Evolutionary conservation across 2,113 vertebrate species (phyloP).

Genomic region (Ophthalmolycus amberensis): DNA sequence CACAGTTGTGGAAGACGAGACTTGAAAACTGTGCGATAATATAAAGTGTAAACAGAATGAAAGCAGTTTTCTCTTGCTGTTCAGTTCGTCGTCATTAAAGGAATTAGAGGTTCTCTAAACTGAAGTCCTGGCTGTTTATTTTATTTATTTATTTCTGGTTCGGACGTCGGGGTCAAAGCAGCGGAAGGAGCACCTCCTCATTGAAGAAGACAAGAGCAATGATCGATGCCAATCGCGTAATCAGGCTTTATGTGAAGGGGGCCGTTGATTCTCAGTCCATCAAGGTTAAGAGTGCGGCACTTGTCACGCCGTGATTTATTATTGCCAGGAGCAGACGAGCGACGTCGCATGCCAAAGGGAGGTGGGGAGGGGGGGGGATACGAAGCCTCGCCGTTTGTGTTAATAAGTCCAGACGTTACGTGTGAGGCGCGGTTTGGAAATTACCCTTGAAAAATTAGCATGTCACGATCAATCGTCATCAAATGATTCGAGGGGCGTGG

Average conservation of each 20-base stretch:
- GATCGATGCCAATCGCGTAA: conserved; percentile 79
- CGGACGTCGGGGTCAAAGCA: conserved; percentile 61
- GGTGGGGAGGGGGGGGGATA: not conserved
- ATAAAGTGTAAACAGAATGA: not conserved
- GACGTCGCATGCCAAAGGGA: conserved; percentile 51
- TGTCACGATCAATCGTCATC: conserved; percentile 80
- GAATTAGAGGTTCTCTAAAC: conserved; percentile 44
- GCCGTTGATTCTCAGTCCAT: conserved; percentile 79
- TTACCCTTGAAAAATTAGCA: conserved; percentile 82
- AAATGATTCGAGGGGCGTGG: conserved; percentile 68
- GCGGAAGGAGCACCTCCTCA: conserved; percentile 69
- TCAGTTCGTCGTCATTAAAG: conserved; percentile 22
- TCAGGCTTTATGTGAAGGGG: conserved; percentile 81
- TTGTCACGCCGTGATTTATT: conserved; percentile 84
- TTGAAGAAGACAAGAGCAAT: conserved; percentile 77
- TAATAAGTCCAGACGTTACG: conserved; percentile 84
- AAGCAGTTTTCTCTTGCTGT: not conserved
- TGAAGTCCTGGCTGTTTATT: conserved; percentile 8
- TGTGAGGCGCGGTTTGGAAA: conserved; percentile 80
- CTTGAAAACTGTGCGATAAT: not conserved
- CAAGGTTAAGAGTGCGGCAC: conserved; percentile 83
- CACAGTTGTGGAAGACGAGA: not conserved
- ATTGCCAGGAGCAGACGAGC: conserved; percentile 77
- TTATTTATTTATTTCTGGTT: conserved; percentile 31
- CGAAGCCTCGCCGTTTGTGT: conserved; percentile 57